Percentiles rank a stretch among this genome's conserved stretches.
These are phyloP conservation scores for Octopus sinensis DNA, from an alignment of 1,140 invertebrate species.

Conservation along the genomic window DNA sequence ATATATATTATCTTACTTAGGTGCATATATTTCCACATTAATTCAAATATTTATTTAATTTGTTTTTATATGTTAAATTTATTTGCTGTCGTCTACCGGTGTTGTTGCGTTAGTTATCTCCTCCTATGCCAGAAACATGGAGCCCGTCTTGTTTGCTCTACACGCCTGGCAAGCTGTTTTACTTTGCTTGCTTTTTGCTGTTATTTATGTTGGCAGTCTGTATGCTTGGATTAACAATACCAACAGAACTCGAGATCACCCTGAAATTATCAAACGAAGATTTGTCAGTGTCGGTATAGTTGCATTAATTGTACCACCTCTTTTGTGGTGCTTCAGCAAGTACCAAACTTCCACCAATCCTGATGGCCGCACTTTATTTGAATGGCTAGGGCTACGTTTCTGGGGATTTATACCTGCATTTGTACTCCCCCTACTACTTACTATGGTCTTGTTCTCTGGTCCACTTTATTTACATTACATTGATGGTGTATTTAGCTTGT, in stretches of 20 bases:
- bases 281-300: conserved; percentile 82
- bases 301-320: conserved; percentile 73
- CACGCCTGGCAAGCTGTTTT: conserved; percentile 42
- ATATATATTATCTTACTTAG: no score
- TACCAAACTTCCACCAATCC: conserved; percentile 40
- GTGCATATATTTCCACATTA: no score
- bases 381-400: conserved; percentile 74
- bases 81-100: no score
- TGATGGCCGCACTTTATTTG: conserved; percentile 64
- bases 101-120: neutral
- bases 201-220: conserved; percentile 46
- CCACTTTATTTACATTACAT: conserved; percentile 47
- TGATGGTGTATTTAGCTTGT: conserved; percentile 48
- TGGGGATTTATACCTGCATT: conserved; percentile 72
- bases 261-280: conserved; percentile 80
- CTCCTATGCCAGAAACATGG: conserved; percentile 47
- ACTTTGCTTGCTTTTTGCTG: conserved; percentile 44
- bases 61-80: no score
- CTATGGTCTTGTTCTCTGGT: conserved; percentile 64
- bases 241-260: conserved; percentile 66
- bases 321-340: conserved; percentile 64
- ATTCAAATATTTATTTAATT: no score
- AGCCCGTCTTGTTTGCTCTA: conserved; percentile 37
- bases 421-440: conserved; percentile 75
- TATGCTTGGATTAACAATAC: conserved; percentile 41